Evolutionary conservation across 2,797 vertebrate genomes (phyloP), one percentile per base, ranked within the genome.

Genomic region (Xyrichtys novacula): DNA sequence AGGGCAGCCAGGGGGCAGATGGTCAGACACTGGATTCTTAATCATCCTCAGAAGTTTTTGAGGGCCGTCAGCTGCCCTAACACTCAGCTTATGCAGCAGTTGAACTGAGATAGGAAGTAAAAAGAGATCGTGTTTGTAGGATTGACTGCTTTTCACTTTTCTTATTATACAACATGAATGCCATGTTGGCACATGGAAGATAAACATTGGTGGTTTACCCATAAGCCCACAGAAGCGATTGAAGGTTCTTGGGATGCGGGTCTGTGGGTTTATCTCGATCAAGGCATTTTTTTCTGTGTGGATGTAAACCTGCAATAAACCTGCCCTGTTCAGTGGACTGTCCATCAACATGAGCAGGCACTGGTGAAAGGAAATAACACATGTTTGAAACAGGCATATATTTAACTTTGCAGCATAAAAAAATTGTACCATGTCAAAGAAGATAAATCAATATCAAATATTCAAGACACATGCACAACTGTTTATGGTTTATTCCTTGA

Each of bases 191-290:
- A 12, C 12, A 57, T 2, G 39, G 1, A n/a, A 20, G 31, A 29
- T 7, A 1, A 39, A 29, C 2, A n/a, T 25, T 17, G 19, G 31
- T 12, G n/a, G 15, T 59, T 86, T 93, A 99, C 98, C 97, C 95
- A 99, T 99, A 0, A 99, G 96, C 40, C 98, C 98, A 85, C 96
- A 99, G 81, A 99, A 99, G 20, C 97, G 95, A 60, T 93, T 86
- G 80, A 99, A 99, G 3, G 98, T 99, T 74, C 98, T 95, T 9
- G 98, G 98, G 63, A 99, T 98, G 69, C 97, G 95, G 1, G 98
- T 99, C 78, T 99, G 97, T 0, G 98, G 98, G 80, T 99, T 99
- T 66, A 99, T 94, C 86, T 99, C 97, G 5, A 99, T 97, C 52
- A 99, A 86, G 16, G 96, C 96, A 0, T 99, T 99, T 78, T 96